Evolutionary conservation across 2,797 vertebrate species (phyloP).

Genomic region (Acrossocheilus wenchowensis): DNA sequence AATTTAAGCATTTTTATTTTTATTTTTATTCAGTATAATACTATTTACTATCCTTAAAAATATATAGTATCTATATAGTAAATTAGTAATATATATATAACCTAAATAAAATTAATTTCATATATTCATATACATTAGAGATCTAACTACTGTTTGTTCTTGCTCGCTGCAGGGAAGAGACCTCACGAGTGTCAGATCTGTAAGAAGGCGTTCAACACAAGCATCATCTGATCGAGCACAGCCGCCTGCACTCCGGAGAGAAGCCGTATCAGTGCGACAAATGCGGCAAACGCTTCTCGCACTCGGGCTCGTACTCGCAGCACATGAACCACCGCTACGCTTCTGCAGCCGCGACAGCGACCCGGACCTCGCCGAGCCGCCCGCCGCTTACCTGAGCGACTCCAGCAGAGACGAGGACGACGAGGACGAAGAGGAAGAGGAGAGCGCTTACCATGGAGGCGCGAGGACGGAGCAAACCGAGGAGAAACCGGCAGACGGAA

Average conservation of each 20-base stretch:
- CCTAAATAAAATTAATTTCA: too few relatives aligned
- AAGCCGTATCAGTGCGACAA: conserved; percentile 87
- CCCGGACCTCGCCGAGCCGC: conserved; percentile 33
- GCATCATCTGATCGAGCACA: conserved; percentile 86
- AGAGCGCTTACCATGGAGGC: neutral
- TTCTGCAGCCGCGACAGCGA: conserved; percentile 83
- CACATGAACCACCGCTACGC: conserved; percentile 89
- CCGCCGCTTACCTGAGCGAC: conserved; percentile 75
- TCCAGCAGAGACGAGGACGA: conserved; percentile 77
- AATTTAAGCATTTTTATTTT: too few relatives aligned
- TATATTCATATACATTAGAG: too few relatives aligned
- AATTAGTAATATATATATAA: too few relatives aligned
- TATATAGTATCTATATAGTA: too few relatives aligned
- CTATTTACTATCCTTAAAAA: too few relatives aligned
- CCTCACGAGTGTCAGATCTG: conserved; percentile 85
- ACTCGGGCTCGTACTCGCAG: conserved; percentile 87
- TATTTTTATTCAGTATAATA: too few relatives aligned
- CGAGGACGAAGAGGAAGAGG: conserved; percentile 66
- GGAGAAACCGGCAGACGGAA: conserved; percentile 39
- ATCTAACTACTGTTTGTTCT: neutral
- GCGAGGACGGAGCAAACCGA: conserved; percentile 22
- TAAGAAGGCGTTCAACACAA: conserved; percentile 87
- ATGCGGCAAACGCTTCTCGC: conserved; percentile 86
- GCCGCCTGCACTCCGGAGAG: conserved; percentile 85
- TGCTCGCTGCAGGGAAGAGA: conserved; percentile 76